These are phyloP conservation scores for Drosophila dives DNA, from an alignment of 2,888 invertebrate species.

Conservation along the genomic window DNA sequence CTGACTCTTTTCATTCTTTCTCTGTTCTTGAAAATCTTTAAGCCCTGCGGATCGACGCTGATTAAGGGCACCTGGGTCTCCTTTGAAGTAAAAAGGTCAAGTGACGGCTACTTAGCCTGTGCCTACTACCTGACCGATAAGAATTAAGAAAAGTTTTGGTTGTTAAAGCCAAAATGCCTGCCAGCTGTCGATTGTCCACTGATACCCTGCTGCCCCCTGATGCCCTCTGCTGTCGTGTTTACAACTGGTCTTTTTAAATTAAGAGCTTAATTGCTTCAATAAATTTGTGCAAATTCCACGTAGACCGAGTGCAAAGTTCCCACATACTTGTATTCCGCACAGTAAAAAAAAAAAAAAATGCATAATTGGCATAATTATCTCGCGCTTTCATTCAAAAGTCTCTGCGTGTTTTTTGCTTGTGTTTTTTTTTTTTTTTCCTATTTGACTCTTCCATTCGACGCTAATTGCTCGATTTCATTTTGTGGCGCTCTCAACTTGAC, in stretches of 20 bases:
- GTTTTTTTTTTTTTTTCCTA: slow-evolving; percentile 13
- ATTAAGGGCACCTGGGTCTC: slow-evolving; percentile 29
- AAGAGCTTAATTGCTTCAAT: slow-evolving; percentile 75
- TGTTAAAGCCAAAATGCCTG: slow-evolving; percentile 18
- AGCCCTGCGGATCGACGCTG: slow-evolving; percentile 23
- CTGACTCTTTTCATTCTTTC: too few relatives aligned
- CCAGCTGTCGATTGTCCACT: slow-evolving; percentile 25
- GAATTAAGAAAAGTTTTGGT: slow-evolving; percentile 25
- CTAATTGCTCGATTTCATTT: slow-evolving; percentile 58
- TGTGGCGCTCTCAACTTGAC: slow-evolving; percentile 59
- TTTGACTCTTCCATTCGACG: slow-evolving; percentile 46
- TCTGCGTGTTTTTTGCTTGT: slow-evolving; percentile 6
- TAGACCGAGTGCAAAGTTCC: slow-evolving; percentile 60
- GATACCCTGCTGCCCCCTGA: neutral
- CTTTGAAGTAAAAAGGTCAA: slow-evolving; percentile 26
- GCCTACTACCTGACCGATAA: slow-evolving; percentile 34
- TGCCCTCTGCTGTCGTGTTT: neutral
- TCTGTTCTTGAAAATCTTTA: slow-evolving; percentile 3
- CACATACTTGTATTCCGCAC: slow-evolving; percentile 53
- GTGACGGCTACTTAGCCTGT: slow-evolving; percentile 10
- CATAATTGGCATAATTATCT: slow-evolving; percentile 76
- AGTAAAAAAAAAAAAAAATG: slow-evolving; percentile 36
- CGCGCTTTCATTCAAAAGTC: slow-evolving; percentile 51
- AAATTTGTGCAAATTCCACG: slow-evolving; percentile 70
- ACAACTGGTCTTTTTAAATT: slow-evolving; percentile 63